Percentiles rank a stretch among this genome's conserved stretches.
Conservation (phyloP, 2,888 invertebrate genomes). For the Andrena fulva region DNA sequence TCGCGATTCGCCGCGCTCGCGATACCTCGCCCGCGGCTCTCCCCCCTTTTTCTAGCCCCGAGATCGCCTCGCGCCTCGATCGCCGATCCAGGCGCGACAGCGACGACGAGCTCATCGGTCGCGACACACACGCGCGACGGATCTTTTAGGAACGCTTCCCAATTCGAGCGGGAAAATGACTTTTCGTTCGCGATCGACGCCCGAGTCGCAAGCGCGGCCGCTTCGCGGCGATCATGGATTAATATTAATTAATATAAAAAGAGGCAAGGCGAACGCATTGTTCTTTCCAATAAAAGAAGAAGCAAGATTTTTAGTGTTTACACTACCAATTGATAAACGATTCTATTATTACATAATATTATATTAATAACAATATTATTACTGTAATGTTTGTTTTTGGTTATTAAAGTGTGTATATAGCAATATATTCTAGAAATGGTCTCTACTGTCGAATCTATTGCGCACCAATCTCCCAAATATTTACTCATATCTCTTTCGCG, state of each 20-base stretch:
- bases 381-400: conserved; percentile 84
- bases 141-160: background rate
- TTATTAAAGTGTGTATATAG: conserved; percentile 85
- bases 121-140: background rate
- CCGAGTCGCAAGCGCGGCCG: conserved; percentile 60
- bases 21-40: conserved; percentile 33
- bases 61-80: conserved; percentile 40
- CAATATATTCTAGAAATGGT: conserved; percentile 79
- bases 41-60: conserved; percentile 22
- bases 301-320: conserved; percentile 83
- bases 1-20: conserved; percentile 64
- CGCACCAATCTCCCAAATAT: conserved; percentile 2
- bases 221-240: conserved; percentile 77
- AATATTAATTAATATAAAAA: conserved; percentile 75
- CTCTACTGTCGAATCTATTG: conserved; percentile 49
- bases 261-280: conserved; percentile 75
- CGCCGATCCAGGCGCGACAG: conserved; percentile 24
- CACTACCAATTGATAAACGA: conserved; percentile 83
- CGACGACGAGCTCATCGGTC: conserved; percentile 25
- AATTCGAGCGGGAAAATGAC: background rate
- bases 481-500: too few relatives aligned
- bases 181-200: conserved; percentile 47
- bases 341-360: conserved; percentile 83
- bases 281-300: conserved; percentile 77
- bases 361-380: conserved; percentile 83